Evolutionary conservation across 2,113 vertebrate species (phyloP), one percentile per base, ranked within the genome.

Genomic region (Talpa occidentalis): DNA sequence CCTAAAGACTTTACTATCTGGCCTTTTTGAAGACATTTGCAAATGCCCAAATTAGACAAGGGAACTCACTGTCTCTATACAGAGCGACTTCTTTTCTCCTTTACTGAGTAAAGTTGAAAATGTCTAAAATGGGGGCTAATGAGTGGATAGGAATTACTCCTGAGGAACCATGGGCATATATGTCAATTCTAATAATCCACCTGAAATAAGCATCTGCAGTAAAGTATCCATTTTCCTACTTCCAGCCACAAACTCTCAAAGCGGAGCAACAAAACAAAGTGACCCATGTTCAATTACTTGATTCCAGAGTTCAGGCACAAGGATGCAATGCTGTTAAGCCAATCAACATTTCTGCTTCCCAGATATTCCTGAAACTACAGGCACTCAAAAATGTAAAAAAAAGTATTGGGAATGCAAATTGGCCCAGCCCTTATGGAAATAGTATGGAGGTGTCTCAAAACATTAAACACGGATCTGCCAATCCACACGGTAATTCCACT

Each of bases 201-300:
- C 44, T 44, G 11, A 91, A 73, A 91, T 28, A 74, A 82, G 19
- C 69, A 77, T 81, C 59, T 88, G 66, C 52, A 90, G 28, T 49
- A n/a, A 74, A 83, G 22, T 40, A 73, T 6, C 42, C 7, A 21
- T 37, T 40, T 10, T 70, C n/a, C 35, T 40, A 12, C 12, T 32
- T 37, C 1, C 2, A 32, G 28, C 40, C 49, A 78, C 16, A 79
- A 82, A 64, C 6, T 87, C 67, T 66, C 22, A 74, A 62, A 80
- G 32, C 10, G 6, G 5, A 87, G 30, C 42, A 10, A 28, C 1
- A 42, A 7, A 28, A 42, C 56, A 88, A 15, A 66, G 17, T 52
- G 37, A 88, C 5, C 28, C 17, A 19, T 17, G 4, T 10, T n/a
- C 28, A 30, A 40, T 26, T 22, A 28, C 22, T 84, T 47, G 30